Conservation (phyloP, 2,797 vertebrate genomes). For the Paratrypauchen microcephalus region DNA sequence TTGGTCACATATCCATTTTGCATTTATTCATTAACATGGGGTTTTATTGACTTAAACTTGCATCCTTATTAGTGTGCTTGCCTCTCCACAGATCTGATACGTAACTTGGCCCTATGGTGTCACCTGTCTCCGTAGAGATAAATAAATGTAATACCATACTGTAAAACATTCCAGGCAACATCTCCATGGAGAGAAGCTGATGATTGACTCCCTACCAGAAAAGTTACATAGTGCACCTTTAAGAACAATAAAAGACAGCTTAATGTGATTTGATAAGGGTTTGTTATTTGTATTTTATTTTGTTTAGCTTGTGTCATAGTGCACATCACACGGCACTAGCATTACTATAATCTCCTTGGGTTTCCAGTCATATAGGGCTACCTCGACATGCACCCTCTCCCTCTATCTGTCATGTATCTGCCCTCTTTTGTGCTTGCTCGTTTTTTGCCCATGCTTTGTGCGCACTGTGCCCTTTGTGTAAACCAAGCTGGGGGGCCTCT, state of each 20-base stretch:
- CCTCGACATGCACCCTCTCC: conserved; percentile 3
- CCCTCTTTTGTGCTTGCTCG: conserved; percentile 12
- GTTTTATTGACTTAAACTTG: too few relatives aligned
- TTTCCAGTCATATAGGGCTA: conserved; percentile 22
- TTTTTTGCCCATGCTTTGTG: conserved; percentile 34
- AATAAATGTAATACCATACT: too few relatives aligned
- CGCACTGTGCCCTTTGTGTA: conserved; percentile 63
- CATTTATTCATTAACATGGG: too few relatives aligned
- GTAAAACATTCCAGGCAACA: too few relatives aligned
- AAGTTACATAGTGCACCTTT: too few relatives aligned
- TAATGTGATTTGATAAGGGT: background rate
- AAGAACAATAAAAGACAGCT: background rate
- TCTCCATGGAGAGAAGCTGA: too few relatives aligned
- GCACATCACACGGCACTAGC: background rate
- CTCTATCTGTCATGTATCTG: conserved; percentile 16
- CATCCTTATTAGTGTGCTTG: too few relatives aligned
- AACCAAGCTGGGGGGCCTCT: conserved; percentile 64
- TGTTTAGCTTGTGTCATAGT: background rate
- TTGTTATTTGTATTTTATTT: background rate
- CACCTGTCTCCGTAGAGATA: too few relatives aligned
- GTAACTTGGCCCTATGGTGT: too few relatives aligned
- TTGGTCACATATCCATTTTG: too few relatives aligned
- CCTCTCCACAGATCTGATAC: too few relatives aligned
- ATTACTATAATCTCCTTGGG: conserved; percentile 5
- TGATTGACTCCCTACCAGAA: too few relatives aligned